Base-by-base conservation (phyloP, 2,888 invertebrate species). In the Agapostemon virescens region DNA sequence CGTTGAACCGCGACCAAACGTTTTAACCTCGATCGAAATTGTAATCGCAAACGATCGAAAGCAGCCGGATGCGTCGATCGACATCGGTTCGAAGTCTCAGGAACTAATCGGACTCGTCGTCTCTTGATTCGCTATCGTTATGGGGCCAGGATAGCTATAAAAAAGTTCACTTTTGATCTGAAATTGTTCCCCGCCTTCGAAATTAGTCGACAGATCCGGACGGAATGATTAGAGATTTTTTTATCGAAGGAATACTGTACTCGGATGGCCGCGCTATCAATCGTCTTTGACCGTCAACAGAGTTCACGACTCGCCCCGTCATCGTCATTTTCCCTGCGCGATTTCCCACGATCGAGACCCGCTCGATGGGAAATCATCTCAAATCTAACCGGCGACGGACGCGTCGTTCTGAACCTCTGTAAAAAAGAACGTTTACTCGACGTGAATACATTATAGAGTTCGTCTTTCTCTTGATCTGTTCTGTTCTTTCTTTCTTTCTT, bases 281-380 rank as follows among this genome's bases (percentile, higher is more conserved):
- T 36, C 26, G 26, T 74, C 81, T 81, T 81, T 75, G 81, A 81
- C 81, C 81, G 81, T 81, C 81, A 75, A 69, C 55, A 75, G 74
- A 67, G 40, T n/a, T 33, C 23, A 55, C 63, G 67, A 20, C 45
- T 45, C 42, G 70, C 55, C 49, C 30, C 67, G 70, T 74, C 75
- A 63, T 71, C 71, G 52, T 64, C 30, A 75, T 72, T 55, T 63
- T 52, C 40, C 52, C 52, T 67, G 74, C 52, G 70, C 74, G 33
- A 52, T 77, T 72, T 77, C 45, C 66, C 75, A 73, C 45, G 66
- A 66, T 61, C 85, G 85, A 82, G 86, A 82, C 78, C 79, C 23
- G 82, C 80, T 86, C 82, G 85, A 80, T 55, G 79, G 71, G 67
- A 79, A 79, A 73, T 42, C 55, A 86, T 82, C 76, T 79, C 76